Percentiles rank a stretch among this genome's conserved stretches.
Conservation (phyloP, 2,113 vertebrate species). For the Xiphophorus hellerii region DNA sequence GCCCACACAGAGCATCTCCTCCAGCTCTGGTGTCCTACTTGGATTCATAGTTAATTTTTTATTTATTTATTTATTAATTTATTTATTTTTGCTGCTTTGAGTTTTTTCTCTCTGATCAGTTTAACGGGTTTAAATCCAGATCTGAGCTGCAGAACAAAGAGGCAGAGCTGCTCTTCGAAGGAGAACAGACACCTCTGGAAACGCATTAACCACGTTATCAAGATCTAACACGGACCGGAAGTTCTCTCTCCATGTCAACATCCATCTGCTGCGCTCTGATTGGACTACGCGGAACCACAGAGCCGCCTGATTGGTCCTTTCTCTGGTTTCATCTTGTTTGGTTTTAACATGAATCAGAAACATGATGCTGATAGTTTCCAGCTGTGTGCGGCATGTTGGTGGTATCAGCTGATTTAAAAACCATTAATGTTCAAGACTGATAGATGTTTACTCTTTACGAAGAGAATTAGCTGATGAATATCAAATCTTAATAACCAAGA, state of each 20-base stretch:
- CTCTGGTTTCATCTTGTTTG: neutral
- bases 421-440: too few species aligned
- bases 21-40: conserved; percentile 8
- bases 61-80: too few species aligned
- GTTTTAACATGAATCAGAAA: neutral
- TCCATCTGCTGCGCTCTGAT: conserved; percentile 32
- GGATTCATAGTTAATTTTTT: conserved; percentile 12
- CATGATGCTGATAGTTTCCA: neutral
- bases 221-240: conserved; percentile 26
- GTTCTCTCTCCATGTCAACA: too few species aligned
- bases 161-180: neutral
- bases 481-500: too few species aligned
- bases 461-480: too few species aligned
- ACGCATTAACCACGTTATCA: conserved; percentile 32
- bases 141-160: conserved; percentile 9
- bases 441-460: too few species aligned
- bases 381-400: too few species aligned
- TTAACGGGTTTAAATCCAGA: conserved; percentile 27
- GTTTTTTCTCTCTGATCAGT: conserved; percentile 2
- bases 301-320: conserved; percentile 25
- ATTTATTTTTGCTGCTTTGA: too few species aligned
- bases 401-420: neutral
- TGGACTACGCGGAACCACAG: neutral
- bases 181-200: conserved; percentile 37
- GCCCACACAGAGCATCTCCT: neutral